Evolutionary conservation across 2,113 vertebrate species (phyloP).

Genomic region (Diglossa brunneiventris): DNA sequence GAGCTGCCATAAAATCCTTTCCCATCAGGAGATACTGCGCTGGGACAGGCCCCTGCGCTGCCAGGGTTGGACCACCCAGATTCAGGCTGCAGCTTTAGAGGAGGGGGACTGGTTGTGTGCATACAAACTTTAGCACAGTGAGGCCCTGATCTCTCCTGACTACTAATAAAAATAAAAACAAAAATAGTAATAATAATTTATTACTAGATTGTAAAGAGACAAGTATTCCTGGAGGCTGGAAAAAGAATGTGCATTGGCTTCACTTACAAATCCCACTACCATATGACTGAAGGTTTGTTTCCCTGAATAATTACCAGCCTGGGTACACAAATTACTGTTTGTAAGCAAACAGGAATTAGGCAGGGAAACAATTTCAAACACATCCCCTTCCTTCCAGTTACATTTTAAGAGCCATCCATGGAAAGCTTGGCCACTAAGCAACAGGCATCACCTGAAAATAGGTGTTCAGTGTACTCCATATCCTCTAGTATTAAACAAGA

Average conservation of each 20-base stretch:
- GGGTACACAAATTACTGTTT: slow-evolving; percentile 8
- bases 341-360: neutral
- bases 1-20: neutral
- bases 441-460: neutral
- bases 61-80: slow-evolving; percentile 45
- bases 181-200: slow-evolving; percentile 14
- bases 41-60: neutral
- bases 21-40: neutral
- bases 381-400: neutral
- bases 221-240: neutral
- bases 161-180: slow-evolving; percentile 41
- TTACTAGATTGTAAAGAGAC: neutral
- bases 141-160: slow-evolving; percentile 1
- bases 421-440: neutral
- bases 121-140: neutral
- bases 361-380: neutral
- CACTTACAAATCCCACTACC: neutral
- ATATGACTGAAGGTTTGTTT: neutral
- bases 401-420: neutral
- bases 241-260: neutral
- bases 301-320: neutral
- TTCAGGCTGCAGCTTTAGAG: neutral
- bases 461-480: neutral
- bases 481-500: neutral
- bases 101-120: neutral